phyloP scores from a whole-genome alignment of 1,140 invertebrate species.

The Cydia splendana region DNA sequence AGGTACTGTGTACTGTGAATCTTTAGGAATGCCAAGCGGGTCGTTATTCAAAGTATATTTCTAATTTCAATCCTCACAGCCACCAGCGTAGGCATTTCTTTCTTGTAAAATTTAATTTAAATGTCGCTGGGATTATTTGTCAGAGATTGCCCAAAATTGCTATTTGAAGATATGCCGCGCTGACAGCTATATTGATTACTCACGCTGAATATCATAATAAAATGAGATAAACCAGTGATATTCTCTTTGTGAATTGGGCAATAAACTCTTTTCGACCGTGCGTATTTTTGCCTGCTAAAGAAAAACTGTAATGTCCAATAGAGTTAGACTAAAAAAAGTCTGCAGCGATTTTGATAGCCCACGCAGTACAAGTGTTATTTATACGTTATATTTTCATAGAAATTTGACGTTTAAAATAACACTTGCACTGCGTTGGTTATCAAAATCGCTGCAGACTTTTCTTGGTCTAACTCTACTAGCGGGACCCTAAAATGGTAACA shows the following conservation, averaged over 20 bases:
- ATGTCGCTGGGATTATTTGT: constrained; percentile 7
- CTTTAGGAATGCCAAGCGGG: too few species aligned
- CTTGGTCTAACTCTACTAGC: too few species aligned
- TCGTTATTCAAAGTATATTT: too few species aligned
- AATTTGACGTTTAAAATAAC: too few species aligned
- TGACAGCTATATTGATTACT: constrained; percentile 18
- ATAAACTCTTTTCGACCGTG: neutral
- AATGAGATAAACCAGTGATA: neutral
- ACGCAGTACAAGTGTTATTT: too few species aligned
- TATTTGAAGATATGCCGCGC: neutral
- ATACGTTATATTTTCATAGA: too few species aligned
- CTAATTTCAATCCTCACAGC: neutral
- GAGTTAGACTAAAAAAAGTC: too few species aligned
- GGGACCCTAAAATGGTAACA: neutral
- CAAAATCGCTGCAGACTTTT: too few species aligned
- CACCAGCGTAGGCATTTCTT: neutral
- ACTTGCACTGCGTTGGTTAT: too few species aligned
- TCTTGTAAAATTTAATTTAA: neutral
- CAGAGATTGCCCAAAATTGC: neutral
- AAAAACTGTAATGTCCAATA: too few species aligned
- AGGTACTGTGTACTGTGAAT: too few species aligned
- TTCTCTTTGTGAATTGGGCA: neutral
- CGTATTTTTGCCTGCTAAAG: neutral
- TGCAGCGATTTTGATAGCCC: too few species aligned
- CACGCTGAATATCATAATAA: neutral